A percentile compares a stretch with the other conserved stretches of the same genome.
These are phyloP conservation scores for Nesidiocoris tenuis DNA, from an alignment of 2,888 invertebrate genomes.

Conservation along the genomic window DNA sequence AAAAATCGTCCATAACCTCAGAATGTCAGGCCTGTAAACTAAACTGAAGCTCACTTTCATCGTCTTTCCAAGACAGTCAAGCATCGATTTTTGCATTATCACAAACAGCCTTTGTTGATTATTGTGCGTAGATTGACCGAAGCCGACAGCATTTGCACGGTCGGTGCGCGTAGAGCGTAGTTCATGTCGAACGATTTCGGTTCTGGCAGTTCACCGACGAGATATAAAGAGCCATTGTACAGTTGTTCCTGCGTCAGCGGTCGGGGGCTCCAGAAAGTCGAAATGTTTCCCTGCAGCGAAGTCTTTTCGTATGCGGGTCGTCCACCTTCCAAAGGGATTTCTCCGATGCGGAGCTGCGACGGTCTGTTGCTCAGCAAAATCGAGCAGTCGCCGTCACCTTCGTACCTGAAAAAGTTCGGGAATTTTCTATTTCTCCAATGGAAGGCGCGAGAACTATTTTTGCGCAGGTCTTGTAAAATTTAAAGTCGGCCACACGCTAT, in stretches of 20 bases:
- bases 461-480: no score
- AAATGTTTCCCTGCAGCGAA: conserved; percentile 25
- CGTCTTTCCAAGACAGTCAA: no score
- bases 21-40: no score
- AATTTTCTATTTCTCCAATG: no score
- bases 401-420: neutral
- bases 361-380: conserved; percentile 33
- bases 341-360: conserved; percentile 8
- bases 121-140: conserved; percentile 31
- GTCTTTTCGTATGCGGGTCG: conserved; percentile 15
- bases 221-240: conserved; percentile 17
- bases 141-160: conserved; percentile 18
- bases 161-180: conserved; percentile 29
- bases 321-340: conserved; percentile 16
- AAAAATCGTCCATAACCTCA: no score
- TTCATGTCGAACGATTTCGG: conserved; percentile 34
- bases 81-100: neutral
- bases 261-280: conserved; percentile 31
- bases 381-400: conserved; percentile 10
- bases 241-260: conserved; percentile 19
- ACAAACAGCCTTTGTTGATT: conserved; percentile 13
- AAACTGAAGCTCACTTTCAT: no score
- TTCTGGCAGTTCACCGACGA: conserved; percentile 31
- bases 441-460: no score
- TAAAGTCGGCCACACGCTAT: no score